These are phyloP conservation scores for Coptodon bakossiorum DNA, from an alignment of 2,113 vertebrate species.

Conservation along the genomic window DNA sequence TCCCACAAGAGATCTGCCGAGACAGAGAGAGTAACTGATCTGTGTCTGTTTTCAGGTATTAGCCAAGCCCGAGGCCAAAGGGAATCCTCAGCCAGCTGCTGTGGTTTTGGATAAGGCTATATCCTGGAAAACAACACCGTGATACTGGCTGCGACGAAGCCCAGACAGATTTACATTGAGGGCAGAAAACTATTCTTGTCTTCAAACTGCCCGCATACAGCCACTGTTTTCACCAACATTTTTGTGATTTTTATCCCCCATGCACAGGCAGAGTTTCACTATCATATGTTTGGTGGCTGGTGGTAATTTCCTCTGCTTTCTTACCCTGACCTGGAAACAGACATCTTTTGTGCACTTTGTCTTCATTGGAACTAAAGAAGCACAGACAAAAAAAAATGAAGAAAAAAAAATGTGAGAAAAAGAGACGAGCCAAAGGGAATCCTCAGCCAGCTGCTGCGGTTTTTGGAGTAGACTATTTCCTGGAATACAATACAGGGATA, in stretches of 20 bases:
- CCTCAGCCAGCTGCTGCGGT: constrained; percentile 20
- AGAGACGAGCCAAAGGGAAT: constrained; percentile 15
- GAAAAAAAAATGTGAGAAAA: background rate
- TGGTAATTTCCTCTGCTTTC: background rate
- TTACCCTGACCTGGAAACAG: constrained; percentile 8
- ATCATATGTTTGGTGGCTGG: constrained; percentile 1
- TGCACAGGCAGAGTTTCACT: background rate
- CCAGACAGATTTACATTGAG: constrained; percentile 31
- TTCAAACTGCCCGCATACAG: background rate
- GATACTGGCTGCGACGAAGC: constrained; percentile 8
- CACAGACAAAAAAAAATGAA: background rate
- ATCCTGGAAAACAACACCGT: constrained; percentile 32
- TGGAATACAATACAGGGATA: constrained; percentile 24
- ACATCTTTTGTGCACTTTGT: constrained; percentile 17
- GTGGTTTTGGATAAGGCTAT: constrained; percentile 45
- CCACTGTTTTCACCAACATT: constrained; percentile 11
- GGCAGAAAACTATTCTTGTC: constrained; percentile 36
- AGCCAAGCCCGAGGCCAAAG: constrained; percentile 31
- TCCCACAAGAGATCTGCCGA: constrained; percentile 30
- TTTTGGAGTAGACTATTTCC: constrained; percentile 34
- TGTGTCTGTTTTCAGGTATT: constrained; percentile 49
- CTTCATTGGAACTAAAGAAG: constrained; percentile 13
- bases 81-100: constrained; percentile 51
- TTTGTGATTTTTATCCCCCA: background rate
- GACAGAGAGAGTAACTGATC: constrained; percentile 32